phyloP scores from a whole-genome alignment of 2,113 vertebrate species.

The Oplegnathus fasciatus region DNA sequence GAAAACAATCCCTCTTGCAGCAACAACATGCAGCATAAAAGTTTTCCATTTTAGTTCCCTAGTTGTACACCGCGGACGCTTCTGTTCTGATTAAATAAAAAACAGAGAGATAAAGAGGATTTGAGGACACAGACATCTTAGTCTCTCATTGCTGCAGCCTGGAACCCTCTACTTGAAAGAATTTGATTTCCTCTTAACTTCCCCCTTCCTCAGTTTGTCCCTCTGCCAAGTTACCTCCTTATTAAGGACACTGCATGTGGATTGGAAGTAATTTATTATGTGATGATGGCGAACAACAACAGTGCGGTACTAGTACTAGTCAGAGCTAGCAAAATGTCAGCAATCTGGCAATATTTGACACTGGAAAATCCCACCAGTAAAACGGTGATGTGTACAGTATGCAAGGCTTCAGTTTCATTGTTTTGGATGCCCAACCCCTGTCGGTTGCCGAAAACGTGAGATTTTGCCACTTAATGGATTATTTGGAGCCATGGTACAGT shows the following conservation, averaged over 20 bases:
- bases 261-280: too few species aligned
- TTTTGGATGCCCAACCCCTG: too few species aligned
- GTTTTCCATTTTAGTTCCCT: slow-evolving; percentile 24
- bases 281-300: too few species aligned
- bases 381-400: too few species aligned
- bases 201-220: slow-evolving; percentile 34
- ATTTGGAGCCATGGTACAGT: too few species aligned
- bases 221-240: slow-evolving; percentile 59
- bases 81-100: slow-evolving; percentile 7
- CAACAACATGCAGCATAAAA: background rate
- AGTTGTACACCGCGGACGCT: background rate
- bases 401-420: too few species aligned
- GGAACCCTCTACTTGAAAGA: slow-evolving; percentile 55
- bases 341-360: too few species aligned
- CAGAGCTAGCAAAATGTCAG: too few species aligned
- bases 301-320: too few species aligned
- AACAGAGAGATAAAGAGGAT: slow-evolving; percentile 20
- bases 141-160: slow-evolving; percentile 36
- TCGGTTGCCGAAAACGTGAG: too few species aligned
- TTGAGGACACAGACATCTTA: slow-evolving; percentile 28
- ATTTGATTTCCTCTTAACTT: slow-evolving; percentile 57
- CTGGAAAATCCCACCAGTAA: too few species aligned
- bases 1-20: background rate
- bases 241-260: slow-evolving; percentile 45
- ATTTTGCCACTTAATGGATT: too few species aligned